These are phyloP conservation scores for Drosophila punjabiensis DNA, from an alignment of 1,140 invertebrate species.

Conservation along the genomic window DNA sequence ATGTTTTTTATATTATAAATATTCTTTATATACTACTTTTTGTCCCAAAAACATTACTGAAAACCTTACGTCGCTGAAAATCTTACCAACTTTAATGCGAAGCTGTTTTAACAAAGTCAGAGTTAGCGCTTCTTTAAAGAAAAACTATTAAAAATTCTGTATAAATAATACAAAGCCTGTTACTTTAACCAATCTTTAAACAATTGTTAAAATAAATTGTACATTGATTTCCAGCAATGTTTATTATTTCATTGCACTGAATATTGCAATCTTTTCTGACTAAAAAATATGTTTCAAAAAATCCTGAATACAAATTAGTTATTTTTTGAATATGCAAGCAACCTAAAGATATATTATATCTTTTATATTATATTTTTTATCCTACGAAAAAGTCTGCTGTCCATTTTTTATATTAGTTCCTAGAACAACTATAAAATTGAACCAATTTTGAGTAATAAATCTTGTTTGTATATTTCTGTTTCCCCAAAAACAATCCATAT, in stretches of 20 bases:
- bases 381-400: too few relatives aligned
- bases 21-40: too few relatives aligned
- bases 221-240: background rate
- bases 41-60: too few relatives aligned
- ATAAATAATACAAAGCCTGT: background rate
- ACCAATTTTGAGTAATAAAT: background rate
- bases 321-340: too few relatives aligned
- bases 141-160: background rate
- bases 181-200: background rate
- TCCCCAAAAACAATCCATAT: background rate
- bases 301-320: background rate
- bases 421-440: background rate
- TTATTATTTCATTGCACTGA: background rate
- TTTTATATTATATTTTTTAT: too few relatives aligned
- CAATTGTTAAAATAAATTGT: background rate
- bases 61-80: background rate
- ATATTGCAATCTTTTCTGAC: background rate
- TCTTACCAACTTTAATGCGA: background rate
- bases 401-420: background rate
- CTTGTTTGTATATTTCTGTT: background rate
- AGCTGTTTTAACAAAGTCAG: too few relatives aligned
- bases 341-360: too few relatives aligned
- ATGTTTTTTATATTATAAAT: background rate
- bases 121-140: too few relatives aligned
- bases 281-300: background rate